A percentile compares a stretch with the other conserved stretches of the same genome.
These are phyloP conservation scores for Oophaga sylvatica DNA, from an alignment of 2,797 vertebrate genomes.

Conservation along the genomic window DNA sequence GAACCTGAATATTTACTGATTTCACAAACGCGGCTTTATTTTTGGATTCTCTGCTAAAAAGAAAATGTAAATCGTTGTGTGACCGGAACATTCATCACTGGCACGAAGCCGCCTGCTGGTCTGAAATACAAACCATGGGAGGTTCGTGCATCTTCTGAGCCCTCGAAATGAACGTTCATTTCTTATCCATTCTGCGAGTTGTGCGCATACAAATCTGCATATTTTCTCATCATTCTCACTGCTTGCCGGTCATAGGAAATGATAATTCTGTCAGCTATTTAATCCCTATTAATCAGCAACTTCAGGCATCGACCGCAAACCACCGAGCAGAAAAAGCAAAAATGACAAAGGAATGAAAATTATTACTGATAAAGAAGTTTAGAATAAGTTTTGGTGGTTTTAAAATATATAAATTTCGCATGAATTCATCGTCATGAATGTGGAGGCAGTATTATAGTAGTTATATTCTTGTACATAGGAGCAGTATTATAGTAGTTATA, in stretches of 20 bases:
- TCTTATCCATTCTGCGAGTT: slow-evolving; percentile 11
- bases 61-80: slow-evolving; percentile 64
- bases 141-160: slow-evolving; percentile 24
- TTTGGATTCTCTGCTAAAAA: slow-evolving; percentile 56
- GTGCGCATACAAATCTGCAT: slow-evolving; percentile 12
- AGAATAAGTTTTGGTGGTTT: not conserved
- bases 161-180: slow-evolving; percentile 43
- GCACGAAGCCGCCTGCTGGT: slow-evolving; percentile 39
- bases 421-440: not conserved
- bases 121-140: slow-evolving; percentile 55
- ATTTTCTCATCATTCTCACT: slow-evolving; percentile 26
- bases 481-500: slow-evolving; percentile 9
- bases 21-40: slow-evolving; percentile 47
- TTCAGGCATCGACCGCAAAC: slow-evolving; percentile 6
- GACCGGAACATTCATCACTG: slow-evolving; percentile 63
- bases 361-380: not conserved
- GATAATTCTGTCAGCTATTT: slow-evolving; percentile 48
- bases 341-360: not conserved
- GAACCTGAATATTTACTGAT: not conserved
- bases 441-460: not conserved
- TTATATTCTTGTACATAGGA: not conserved
- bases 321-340: not conserved
- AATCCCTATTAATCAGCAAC: slow-evolving; percentile 47
- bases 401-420: not conserved
- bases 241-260: slow-evolving; percentile 25